Base-by-base conservation (phyloP, 2,797 vertebrate species). In the Pseudochromis fuscus region DNA sequence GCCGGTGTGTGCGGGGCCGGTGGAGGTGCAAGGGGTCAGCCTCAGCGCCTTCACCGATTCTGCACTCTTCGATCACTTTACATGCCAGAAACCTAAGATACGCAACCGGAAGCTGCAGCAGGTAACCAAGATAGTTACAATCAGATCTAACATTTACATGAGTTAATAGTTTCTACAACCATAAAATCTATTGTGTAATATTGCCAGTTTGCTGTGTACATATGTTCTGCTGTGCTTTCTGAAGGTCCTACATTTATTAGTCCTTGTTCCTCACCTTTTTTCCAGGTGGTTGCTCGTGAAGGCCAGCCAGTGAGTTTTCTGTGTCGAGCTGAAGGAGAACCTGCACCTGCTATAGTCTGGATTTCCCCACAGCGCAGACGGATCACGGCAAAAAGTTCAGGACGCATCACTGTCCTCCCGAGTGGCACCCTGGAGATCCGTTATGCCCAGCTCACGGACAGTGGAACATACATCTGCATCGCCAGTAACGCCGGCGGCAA, bases 401-500 rank as follows among this genome's bases (percentile, higher is more conserved):
- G 96, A 1, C 91, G 98, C 28, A 91, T 94, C 10, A 95, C 92
- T 0, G 95, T 99, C 55, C 95, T 96, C 77, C 94, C 95, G 0
- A 94, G 96, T 10, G 98, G 98, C 62, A 98, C 97, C 0, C 86
- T 99, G 87, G 95, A 97, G 93, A 96, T 99, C 88, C 94, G 93
- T 59, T 97, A 96, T 0, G 94, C 95, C 27, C 96, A 95, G 89
- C 94, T 96, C 2, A 96, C 95, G 27, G 98, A 99, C 94, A 98
- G 96, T 0, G 98, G 98, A 66, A 98, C 97, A 12, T 99, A 99
- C 89, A 98, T 99, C 85, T 99, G 98, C 89, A 96, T 99, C 16
- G 98, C 98, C 86, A 98, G 95, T 85, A 99, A 99, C 0, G 97
- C 98, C 0, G 98, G 96, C 0, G 98, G 98, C 75, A 99, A 99